Base-by-base conservation (phyloP, 2,113 vertebrate species). In the Lucifuga dentata region DNA sequence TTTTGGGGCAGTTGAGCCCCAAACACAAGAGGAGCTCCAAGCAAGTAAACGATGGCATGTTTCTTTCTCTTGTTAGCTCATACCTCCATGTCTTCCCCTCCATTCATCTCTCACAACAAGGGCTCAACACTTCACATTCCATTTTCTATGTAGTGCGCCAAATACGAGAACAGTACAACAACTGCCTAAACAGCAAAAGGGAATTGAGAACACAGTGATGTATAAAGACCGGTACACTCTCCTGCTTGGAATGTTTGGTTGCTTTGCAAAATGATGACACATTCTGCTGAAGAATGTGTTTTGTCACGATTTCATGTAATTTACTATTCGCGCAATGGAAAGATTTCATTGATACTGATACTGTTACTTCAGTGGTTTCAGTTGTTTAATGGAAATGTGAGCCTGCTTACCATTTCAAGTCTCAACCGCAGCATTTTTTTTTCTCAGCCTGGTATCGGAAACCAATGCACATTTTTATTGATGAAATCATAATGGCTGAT, bases 31-130 rank as follows among this genome's bases (percentile, higher is more conserved):
- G 95, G 96, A 96, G 86, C 95, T 95, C 88, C 95, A 97, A 97
- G 95, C 95, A 97, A 96, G 95, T 97, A 97, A 93, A 92, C 80
- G 90, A 96, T 93, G 95, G 95, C 95, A 97, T 95, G 95, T 97
- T 96, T 95, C 90, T 87, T 93, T 64, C 83, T 88, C 52, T 78
- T 81, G 90, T 81, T 91, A 92, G 86, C 81, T 90, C 90, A 92
- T 75, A 70, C 88, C 87, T 92, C 85, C 88, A 90, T 91, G 60
- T 90, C 67, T 89, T 87, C 24, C 20, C 55, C 33, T 2, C 81
- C 89, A 76, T 94, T 84, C 92, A 94, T 94, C 88, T 87, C 10
- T 50, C 80, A 68, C 68, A n/a, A 57, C 9, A 17, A 53, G 39
- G 55, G 36, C 26, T 46, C 46, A 45, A 52, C 40, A 8, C 57